phyloP scores from a whole-genome alignment of 2,797 vertebrate species.

The Spatula clypeata region DNA sequence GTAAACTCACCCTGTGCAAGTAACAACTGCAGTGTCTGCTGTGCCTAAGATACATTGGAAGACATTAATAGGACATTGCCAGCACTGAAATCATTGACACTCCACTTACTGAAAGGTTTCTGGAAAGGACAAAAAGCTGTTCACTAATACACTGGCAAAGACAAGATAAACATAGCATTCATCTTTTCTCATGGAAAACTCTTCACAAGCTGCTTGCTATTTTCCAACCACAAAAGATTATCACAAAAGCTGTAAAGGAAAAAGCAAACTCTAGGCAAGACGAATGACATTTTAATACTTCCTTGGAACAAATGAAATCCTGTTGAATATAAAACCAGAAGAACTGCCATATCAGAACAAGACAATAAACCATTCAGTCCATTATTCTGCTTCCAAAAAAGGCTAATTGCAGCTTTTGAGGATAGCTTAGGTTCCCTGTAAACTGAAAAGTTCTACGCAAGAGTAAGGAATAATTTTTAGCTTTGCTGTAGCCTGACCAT shows the following conservation, averaged over 20 bases:
- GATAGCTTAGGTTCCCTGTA: background rate
- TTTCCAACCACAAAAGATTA: slow-evolving; percentile 64
- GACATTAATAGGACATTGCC: background rate
- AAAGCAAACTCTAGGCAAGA: slow-evolving; percentile 35
- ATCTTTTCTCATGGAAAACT: slow-evolving; percentile 71
- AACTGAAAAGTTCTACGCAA: background rate
- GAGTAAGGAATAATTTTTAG: background rate
- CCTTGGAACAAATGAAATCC: slow-evolving; percentile 11
- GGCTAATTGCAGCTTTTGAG: slow-evolving; percentile 36
- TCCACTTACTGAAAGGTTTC: slow-evolving; percentile 52
- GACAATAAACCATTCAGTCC: background rate
- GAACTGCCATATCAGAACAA: slow-evolving; percentile 17
- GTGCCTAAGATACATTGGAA: background rate
- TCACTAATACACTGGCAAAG: slow-evolving; percentile 21
- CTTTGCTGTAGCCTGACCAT: background rate
- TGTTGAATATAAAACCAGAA: slow-evolving; percentile 24
- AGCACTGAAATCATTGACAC: slow-evolving; percentile 41
- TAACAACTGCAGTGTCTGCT: background rate
- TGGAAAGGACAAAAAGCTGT: slow-evolving; percentile 53
- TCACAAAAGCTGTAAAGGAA: background rate
- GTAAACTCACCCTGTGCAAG: background rate
- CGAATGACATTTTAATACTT: slow-evolving; percentile 11
- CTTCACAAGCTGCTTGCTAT: slow-evolving; percentile 32
- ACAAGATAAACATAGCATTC: slow-evolving; percentile 47
- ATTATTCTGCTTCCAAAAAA: slow-evolving; percentile 57